Evolutionary conservation across 2,888 invertebrate genomes (phyloP).

Genomic region (Lacanobia oleracea): DNA sequence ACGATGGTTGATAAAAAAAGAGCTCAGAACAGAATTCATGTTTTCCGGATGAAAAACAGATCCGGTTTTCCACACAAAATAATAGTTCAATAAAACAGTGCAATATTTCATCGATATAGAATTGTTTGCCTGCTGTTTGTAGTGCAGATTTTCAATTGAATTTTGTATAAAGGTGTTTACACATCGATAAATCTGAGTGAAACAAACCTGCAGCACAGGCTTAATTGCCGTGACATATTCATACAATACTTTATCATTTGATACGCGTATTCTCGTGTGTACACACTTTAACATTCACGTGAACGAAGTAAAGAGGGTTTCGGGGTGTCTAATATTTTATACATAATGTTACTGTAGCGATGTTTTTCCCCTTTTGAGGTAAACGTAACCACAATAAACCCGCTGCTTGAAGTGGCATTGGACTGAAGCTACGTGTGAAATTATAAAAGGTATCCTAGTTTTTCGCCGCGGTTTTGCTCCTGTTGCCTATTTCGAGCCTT

Average conservation of each 20-base stretch:
- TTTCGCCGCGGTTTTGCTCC: neutral
- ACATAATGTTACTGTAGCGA: conserved; percentile 27
- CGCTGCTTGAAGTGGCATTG: conserved; percentile 5
- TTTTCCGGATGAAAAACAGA: neutral
- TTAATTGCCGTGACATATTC: conserved; percentile 13
- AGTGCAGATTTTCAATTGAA: conserved; percentile 8
- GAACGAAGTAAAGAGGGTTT: conserved; percentile 25
- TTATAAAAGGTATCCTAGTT: conserved; percentile 2
- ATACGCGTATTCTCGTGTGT: conserved; percentile 15
- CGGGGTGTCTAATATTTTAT: conserved; percentile 46
- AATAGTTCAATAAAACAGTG: neutral
- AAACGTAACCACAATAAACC: conserved; percentile 25
- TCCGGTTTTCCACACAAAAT: neutral
- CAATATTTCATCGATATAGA: neutral
- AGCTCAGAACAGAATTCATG: neutral
- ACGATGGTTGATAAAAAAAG: neutral
- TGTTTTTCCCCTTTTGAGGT: conserved; percentile 14
- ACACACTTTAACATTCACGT: conserved; percentile 24
- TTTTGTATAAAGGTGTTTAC: conserved; percentile 10
- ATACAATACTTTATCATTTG: neutral
- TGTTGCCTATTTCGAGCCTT: neutral
- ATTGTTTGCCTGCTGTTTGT: neutral
- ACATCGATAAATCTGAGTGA: conserved; percentile 8
- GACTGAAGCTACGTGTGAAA: conserved; percentile 9
- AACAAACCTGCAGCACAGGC: neutral